Percentiles rank a stretch among this genome's conserved stretches.
phyloP scores from a whole-genome alignment of 1,140 invertebrate species.

The Belonocnema kinseyi region DNA sequence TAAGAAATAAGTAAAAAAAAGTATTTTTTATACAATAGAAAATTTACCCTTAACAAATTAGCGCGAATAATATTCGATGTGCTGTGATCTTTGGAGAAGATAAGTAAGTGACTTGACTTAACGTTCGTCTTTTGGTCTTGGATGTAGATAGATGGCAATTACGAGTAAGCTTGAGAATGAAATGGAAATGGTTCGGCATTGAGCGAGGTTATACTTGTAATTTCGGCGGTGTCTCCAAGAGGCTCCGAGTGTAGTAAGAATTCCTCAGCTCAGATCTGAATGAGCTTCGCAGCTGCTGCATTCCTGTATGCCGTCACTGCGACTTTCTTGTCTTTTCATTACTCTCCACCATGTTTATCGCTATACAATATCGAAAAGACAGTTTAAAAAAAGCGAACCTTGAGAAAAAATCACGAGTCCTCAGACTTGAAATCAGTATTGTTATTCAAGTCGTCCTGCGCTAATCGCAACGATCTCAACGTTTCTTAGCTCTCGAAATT shows the following conservation, averaged over 20 bases:
- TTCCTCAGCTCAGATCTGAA: slow-evolving; percentile 71
- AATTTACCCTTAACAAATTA: no score
- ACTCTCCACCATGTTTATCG: slow-evolving; percentile 51
- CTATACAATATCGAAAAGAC: not conserved
- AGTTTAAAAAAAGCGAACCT: not conserved
- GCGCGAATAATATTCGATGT: no score
- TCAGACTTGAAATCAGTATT: no score
- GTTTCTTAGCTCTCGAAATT: no score
- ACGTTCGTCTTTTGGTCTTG: slow-evolving; percentile 17
- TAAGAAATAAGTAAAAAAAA: no score
- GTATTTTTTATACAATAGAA: no score
- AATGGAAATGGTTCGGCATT: slow-evolving; percentile 63
- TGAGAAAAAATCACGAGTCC: not conserved
- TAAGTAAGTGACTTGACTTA: slow-evolving; percentile 4
- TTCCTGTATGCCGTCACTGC: slow-evolving; percentile 69
- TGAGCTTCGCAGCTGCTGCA: slow-evolving; percentile 73
- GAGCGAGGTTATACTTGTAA: slow-evolving; percentile 68
- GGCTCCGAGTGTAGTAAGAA: slow-evolving; percentile 66
- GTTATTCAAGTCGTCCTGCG: no score
- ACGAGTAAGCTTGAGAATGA: slow-evolving; percentile 62
- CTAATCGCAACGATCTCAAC: no score
- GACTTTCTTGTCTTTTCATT: slow-evolving; percentile 63
- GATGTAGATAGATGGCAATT: slow-evolving; percentile 55
- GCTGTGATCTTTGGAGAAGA: not conserved
- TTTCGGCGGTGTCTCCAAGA: slow-evolving; percentile 65